Evolutionary conservation across 1,140 invertebrate genomes (phyloP), one percentile per base, ranked within the genome.

Genomic region (Neocloeon triangulifer): DNA sequence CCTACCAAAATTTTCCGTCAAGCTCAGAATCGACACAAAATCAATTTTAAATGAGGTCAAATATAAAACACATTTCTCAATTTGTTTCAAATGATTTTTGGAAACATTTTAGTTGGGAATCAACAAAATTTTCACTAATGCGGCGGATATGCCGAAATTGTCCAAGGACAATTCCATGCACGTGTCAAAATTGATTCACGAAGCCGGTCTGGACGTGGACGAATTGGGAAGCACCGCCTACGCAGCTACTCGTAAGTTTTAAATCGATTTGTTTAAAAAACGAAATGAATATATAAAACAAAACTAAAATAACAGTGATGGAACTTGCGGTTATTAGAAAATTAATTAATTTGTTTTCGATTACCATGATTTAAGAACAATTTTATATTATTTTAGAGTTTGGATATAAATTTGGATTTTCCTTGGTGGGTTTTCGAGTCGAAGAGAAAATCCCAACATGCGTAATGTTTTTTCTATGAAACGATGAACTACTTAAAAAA

Each of bases 1-100:
- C 7, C 44, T 86, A 4, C 81, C 81, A 0, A 77, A 72, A 45
- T 84, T 85, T 45, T 64, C 70, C 39, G 73, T 82, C 37, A 66
- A 77, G 29, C 68, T 64, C 30, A 61, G 63, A 17, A 58, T 62
- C 7, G 54, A 66, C 18, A 49, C 82, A 16, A 64, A 68, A 21
- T 48, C 61, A 1, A 49, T 65, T 17, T 51, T 85, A 4, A 55
- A 55, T 41, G 52, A 67, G 50, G 72, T 76, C n/a, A 34, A 8
- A 13, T 32, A 19, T 18, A 34, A 21, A 22, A n/a, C n/a, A n/a
- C n/a, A n/a, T n/a, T n/a, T n/a, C n/a, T n/a, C n/a, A n/a, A n/a
- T n/a, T n/a, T n/a, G n/a, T n/a, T n/a, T n/a, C n/a, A n/a, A n/a
- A n/a, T 21, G 13, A 23, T 12, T 19, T 28, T 17, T 19, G 28